Evolutionary conservation across 2,888 invertebrate species (phyloP), one percentile per base, ranked within the genome.

Genomic region (Oegoconia quadripuncta): DNA sequence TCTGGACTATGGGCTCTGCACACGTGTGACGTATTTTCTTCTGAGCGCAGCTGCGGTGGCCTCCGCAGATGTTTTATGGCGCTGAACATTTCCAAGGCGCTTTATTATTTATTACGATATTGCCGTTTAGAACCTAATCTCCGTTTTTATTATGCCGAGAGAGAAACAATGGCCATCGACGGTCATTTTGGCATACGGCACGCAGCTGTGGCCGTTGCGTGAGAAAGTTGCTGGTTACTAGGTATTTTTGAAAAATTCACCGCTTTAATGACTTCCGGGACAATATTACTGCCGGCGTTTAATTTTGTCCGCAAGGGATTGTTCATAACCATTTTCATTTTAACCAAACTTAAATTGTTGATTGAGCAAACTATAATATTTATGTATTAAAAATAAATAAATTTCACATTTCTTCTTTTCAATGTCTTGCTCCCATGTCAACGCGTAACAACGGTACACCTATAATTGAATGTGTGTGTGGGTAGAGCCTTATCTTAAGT

Each of bases 31-130:
- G 84, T 82, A 78, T 80, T 82, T 83, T 76, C 79, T 71, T 66
- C 64, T 62, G 58, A 74, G 50, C 77, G 71, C 86, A 86, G 84
- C 86, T 86, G 86, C 68, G 68, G 55, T 75, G 76, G 76, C 74
- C 78, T 73, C 59, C 64, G 71, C 86, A 86, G 86, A 84, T 87
- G 87, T 84, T 87, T 87, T 87, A 87, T 79, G 84, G 70, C 70
- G 65, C 73, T 72, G 81, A 82, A 78, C 69, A 78, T 83, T 87
- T 83, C 79, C 76, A 81, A 84, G 82, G 74, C 77, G 74, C 61
- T 78, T 82, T 81, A 78, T 77, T 81, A 81, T 84, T 84, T 83
- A 84, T 83, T 80, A 81, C 79, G 70, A 81, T 80, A 83, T 82
- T 81, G 77, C 82, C 74, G 76, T 82, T 86, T 82, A 80, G 76